These are phyloP conservation scores for Amiota mariae DNA, from an alignment of 2,888 invertebrate species.

Conservation along the genomic window DNA sequence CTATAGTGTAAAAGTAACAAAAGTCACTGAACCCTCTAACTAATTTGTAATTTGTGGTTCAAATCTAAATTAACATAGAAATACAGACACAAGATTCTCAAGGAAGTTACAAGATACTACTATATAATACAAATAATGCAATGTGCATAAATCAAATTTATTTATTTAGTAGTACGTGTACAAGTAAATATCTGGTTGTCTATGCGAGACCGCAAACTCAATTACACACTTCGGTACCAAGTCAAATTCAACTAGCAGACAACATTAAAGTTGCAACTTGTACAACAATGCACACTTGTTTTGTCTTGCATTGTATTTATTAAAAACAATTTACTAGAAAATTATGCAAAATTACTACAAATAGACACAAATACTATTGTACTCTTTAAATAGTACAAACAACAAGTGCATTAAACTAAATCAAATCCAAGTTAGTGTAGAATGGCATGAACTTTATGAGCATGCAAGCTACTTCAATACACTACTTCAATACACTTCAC, in stretches of 20 bases:
- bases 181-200: too few species aligned
- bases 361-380: background rate
- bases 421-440: background rate
- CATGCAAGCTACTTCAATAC: background rate
- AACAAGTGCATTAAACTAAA: conserved; percentile 9
- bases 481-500: background rate
- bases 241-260: conserved; percentile 7
- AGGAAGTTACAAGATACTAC: conserved; percentile 8
- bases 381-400: background rate
- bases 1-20: too few species aligned
- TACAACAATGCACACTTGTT: background rate
- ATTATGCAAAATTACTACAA: conserved; percentile 12
- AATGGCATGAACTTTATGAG: conserved; percentile 6
- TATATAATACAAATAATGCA: background rate
- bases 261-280: conserved; percentile 1
- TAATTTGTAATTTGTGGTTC: background rate
- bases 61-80: background rate
- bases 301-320: background rate
- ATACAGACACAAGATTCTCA: conserved; percentile 7
- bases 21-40: too few species aligned
- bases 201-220: conserved; percentile 22
- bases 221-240: conserved; percentile 20
- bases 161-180: background rate
- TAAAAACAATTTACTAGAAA: conserved; percentile 20
- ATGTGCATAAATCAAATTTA: conserved; percentile 4